A percentile compares a stretch with the other conserved stretches of the same genome.
Evolutionary conservation across 2,888 invertebrate genomes (phyloP).

Genomic region (Papilio gigon): DNA sequence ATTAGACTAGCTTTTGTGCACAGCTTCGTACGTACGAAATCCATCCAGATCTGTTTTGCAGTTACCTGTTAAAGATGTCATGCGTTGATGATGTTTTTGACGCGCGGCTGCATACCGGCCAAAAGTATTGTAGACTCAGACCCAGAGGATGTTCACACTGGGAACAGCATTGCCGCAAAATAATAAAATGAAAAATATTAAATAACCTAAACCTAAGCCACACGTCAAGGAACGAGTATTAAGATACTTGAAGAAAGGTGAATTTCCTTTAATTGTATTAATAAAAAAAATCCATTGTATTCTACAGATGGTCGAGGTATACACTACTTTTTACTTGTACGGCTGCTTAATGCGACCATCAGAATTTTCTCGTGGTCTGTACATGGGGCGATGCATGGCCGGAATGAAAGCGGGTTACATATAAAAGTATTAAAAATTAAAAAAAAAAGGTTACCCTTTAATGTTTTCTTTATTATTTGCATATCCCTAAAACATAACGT

Average conservation of each 20-base stretch:
- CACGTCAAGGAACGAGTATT: neutral
- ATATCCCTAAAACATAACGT: too few species aligned
- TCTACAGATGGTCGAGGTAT: slow-evolving; percentile 23
- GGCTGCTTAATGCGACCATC: slow-evolving; percentile 33
- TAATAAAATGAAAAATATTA: slow-evolving; percentile 1
- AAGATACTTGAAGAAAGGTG: slow-evolving; percentile 2
- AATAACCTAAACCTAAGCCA: neutral
- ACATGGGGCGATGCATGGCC: slow-evolving; percentile 7
- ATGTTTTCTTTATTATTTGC: neutral
- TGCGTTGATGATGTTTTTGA: too few species aligned
- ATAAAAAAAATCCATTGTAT: slow-evolving; percentile 30
- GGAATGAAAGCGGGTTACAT: neutral
- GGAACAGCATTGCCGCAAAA: too few species aligned
- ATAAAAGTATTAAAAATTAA: neutral
- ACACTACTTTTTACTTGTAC: slow-evolving; percentile 31
- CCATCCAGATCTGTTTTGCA: too few species aligned
- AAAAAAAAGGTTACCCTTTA: too few species aligned
- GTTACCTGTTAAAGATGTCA: too few species aligned
- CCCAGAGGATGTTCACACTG: too few species aligned
- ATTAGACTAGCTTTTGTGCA: too few species aligned
- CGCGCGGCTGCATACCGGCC: too few species aligned
- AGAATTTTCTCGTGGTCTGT: slow-evolving; percentile 19
- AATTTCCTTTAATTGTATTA: slow-evolving; percentile 20
- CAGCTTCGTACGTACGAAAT: too few species aligned
- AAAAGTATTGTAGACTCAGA: too few species aligned